Percentiles rank a stretch among this genome's conserved stretches.
Evolutionary conservation across 1,140 invertebrate genomes (phyloP).

Genomic region (Drosophila micromelanica): DNA sequence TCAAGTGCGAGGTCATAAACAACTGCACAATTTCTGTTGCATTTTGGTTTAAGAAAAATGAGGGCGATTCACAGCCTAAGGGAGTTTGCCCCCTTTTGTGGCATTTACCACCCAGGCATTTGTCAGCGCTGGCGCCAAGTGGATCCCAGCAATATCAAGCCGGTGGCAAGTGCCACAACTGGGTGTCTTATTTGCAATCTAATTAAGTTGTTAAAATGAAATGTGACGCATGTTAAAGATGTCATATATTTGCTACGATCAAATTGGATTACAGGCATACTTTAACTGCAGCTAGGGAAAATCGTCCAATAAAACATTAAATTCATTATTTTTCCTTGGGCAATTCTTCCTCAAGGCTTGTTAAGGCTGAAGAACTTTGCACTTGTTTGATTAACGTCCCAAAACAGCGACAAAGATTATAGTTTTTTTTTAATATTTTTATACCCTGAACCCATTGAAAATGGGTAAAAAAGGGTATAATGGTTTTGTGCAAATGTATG

Average conservation of each 20-base stretch:
- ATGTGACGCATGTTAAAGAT: slow-evolving; percentile 65
- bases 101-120: slow-evolving; percentile 70
- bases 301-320: not conserved
- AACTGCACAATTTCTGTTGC: slow-evolving; percentile 35
- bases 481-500: too few species aligned
- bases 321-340: not conserved
- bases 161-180: slow-evolving; percentile 45
- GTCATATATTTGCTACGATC: slow-evolving; percentile 53
- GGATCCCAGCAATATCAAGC: slow-evolving; percentile 27
- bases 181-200: slow-evolving; percentile 71
- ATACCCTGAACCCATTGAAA: too few species aligned
- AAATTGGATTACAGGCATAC: slow-evolving; percentile 26
- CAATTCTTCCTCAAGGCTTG: not conserved
- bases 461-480: too few species aligned
- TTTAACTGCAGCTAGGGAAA: not conserved
- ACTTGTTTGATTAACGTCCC: not conserved
- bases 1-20: slow-evolving; percentile 54
- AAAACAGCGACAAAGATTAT: too few species aligned
- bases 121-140: slow-evolving; percentile 77
- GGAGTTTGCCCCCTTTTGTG: slow-evolving; percentile 29
- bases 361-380: too few species aligned
- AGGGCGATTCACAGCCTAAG: not conserved
- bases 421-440: too few species aligned
- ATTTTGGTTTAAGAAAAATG: not conserved
- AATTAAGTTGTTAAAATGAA: slow-evolving; percentile 77